Evolutionary conservation across 2,888 invertebrate genomes (phyloP).

Genomic region (Thecophora atra): DNA sequence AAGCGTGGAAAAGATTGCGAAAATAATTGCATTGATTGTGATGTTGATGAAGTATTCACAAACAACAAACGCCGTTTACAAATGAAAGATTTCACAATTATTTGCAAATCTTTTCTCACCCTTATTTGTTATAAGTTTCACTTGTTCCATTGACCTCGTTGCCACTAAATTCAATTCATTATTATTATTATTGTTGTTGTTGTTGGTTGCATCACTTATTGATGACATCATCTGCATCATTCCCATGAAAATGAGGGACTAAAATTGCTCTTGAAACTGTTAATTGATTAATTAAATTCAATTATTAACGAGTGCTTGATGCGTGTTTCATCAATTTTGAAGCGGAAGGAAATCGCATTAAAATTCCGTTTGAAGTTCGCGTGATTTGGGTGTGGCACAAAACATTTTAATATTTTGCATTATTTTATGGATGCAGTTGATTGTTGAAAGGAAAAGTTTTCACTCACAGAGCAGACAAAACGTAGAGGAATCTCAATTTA

Average conservation of each 20-base stretch:
- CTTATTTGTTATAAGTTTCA: slow-evolving; percentile 11
- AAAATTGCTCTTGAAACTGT: slow-evolving; percentile 7
- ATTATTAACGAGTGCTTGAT: neutral
- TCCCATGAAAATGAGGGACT: neutral
- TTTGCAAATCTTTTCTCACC: neutral
- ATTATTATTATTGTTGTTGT: neutral
- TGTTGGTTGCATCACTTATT: neutral
- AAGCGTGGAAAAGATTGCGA: no score
- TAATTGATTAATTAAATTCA: slow-evolving; percentile 18
- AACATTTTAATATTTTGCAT: slow-evolving; percentile 11
- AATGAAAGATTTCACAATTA: no score
- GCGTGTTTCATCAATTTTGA: neutral
- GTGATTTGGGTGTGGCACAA: neutral
- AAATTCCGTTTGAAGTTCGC: slow-evolving; percentile 4
- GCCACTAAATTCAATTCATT: neutral
- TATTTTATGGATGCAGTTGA: neutral
- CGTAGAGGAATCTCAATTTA: slow-evolving; percentile 27
- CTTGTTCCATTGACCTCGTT: slow-evolving; percentile 17
- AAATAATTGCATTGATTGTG: neutral
- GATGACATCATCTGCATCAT: slow-evolving; percentile 29
- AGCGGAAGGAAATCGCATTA: slow-evolving; percentile 24
- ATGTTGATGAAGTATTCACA: neutral
- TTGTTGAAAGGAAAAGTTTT: neutral
- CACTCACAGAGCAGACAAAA: no score
- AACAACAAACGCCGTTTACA: neutral